phyloP scores from a whole-genome alignment of 2,888 invertebrate species.

The Mythimna pallens region DNA sequence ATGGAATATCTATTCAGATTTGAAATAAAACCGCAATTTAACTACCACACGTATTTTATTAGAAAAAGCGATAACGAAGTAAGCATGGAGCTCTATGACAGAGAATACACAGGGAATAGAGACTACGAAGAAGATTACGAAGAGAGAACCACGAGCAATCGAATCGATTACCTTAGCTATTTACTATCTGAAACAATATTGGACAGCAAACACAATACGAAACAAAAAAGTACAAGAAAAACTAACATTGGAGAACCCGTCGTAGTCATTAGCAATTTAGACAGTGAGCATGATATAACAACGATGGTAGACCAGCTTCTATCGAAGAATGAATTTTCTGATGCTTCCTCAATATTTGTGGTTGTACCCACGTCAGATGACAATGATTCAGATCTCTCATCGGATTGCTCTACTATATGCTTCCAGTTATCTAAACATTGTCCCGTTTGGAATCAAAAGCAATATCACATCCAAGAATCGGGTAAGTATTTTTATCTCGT shows the following conservation, averaged over 20 bases:
- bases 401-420: slow-evolving; percentile 36
- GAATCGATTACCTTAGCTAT: slow-evolving; percentile 48
- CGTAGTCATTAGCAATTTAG: slow-evolving; percentile 65
- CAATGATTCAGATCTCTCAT: slow-evolving; percentile 49
- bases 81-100: not conserved
- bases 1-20: not conserved
- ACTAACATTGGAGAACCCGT: slow-evolving; percentile 52
- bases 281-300: slow-evolving; percentile 62
- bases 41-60: not conserved
- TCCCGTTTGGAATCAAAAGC: slow-evolving; percentile 12
- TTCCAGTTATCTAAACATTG: slow-evolving; percentile 40
- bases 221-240: slow-evolving; percentile 16
- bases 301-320: slow-evolving; percentile 68
- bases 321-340: slow-evolving; percentile 56
- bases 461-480: not conserved
- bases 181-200: slow-evolving; percentile 52
- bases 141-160: not conserved
- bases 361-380: slow-evolving; percentile 72
- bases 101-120: not conserved
- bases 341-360: slow-evolving; percentile 72
- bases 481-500: slow-evolving; percentile 17
- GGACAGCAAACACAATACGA: not conserved
- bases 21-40: not conserved
- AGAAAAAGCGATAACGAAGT: slow-evolving; percentile 17
- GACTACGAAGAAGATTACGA: not conserved